A percentile compares a stretch with the other conserved stretches of the same genome.
Conservation (phyloP, 2,797 vertebrate species). For the Acanthurus tractus region DNA sequence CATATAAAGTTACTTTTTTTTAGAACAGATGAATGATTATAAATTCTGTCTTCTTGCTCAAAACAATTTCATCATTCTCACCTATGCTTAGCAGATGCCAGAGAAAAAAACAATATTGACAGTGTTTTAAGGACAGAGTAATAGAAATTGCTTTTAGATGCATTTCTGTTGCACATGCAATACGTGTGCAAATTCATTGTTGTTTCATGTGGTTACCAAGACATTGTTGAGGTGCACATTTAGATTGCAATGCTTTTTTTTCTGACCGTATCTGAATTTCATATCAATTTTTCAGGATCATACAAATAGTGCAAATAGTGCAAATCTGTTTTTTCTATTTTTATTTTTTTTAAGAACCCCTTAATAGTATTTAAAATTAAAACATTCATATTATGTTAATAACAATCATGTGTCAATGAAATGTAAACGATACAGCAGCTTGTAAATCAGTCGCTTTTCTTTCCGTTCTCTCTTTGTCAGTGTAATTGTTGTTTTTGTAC, state of each 20-base stretch:
- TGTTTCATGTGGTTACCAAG: background rate
- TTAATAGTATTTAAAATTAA: too few relatives aligned
- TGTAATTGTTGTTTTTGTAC: too few relatives aligned
- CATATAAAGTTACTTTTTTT: constrained; percentile 24
- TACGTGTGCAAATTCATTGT: constrained; percentile 16
- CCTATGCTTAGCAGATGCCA: background rate
- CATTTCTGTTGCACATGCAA: constrained; percentile 17
- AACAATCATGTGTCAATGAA: too few relatives aligned
- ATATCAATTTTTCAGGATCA: background rate
- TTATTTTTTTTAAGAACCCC: background rate
- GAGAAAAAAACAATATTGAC: constrained; percentile 18
- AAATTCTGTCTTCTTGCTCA: constrained; percentile 47
- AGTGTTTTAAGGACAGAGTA: constrained; percentile 4
- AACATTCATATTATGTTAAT: too few relatives aligned
- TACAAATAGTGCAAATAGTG: too few relatives aligned
- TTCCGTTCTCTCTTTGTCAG: too few relatives aligned
- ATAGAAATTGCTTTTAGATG: background rate
- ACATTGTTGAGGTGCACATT: constrained; percentile 1
- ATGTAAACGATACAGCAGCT: too few relatives aligned
- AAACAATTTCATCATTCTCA: constrained; percentile 41
- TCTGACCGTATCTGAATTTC: background rate
- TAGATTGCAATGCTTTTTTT: background rate
- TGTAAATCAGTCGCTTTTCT: too few relatives aligned
- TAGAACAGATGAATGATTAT: constrained; percentile 40
- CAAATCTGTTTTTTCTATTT: background rate